Evolutionary conservation across 2,113 vertebrate genomes (phyloP).

Genomic region (Castor canadensis): DNA sequence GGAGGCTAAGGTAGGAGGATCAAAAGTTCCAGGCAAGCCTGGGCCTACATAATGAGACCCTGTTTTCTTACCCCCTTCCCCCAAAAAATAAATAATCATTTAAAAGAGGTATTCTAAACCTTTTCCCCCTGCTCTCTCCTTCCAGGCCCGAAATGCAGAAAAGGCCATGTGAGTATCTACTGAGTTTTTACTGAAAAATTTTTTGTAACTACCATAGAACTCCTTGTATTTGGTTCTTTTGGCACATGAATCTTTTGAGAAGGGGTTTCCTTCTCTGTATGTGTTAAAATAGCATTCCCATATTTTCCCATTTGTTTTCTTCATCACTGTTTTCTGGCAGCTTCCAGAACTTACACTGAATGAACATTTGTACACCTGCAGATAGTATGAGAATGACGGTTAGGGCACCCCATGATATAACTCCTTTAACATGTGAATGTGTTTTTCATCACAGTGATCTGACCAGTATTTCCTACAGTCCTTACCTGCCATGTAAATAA

Average conservation of each 20-base stretch:
- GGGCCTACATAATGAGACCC: too few relatives aligned
- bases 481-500: not conserved
- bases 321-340: not conserved
- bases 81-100: not conserved
- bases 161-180: slow-evolving; percentile 94
- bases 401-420: not conserved
- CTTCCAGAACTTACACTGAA: not conserved
- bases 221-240: not conserved
- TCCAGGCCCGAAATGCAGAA: slow-evolving; percentile 95
- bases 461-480: not conserved
- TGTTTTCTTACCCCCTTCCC: not conserved
- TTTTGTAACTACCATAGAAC: not conserved
- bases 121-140: slow-evolving; percentile 27
- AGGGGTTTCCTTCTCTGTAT: not conserved
- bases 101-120: slow-evolving; percentile 21
- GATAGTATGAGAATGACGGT: not conserved
- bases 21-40: not conserved
- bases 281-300: not conserved
- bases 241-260: not conserved
- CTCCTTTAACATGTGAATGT: not conserved
- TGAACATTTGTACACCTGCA: not conserved
- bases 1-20: not conserved
- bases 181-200: not conserved
- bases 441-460: not conserved
- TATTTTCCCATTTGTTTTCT: not conserved